Conservation (phyloP, 2,888 invertebrate species). For the Cerceris ruficornis region DNA sequence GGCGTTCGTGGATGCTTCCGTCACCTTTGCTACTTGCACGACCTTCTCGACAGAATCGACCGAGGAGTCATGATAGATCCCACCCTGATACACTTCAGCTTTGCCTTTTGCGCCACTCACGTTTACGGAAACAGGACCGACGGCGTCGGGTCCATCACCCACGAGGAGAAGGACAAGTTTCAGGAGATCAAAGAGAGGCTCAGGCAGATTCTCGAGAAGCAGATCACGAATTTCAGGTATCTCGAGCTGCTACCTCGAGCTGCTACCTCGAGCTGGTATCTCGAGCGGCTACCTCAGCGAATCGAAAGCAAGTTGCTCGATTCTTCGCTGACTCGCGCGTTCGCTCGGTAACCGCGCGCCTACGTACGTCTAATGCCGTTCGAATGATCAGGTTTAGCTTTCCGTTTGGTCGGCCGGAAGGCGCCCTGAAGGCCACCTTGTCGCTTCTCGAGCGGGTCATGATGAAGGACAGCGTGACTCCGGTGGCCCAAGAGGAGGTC, state of each 20-base stretch:
- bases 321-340: too few species aligned
- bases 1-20: slow-evolving; percentile 98
- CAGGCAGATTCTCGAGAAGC: slow-evolving; percentile 95
- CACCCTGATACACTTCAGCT: slow-evolving; percentile 98
- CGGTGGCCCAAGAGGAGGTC: slow-evolving; percentile 97
- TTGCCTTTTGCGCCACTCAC: slow-evolving; percentile 99
- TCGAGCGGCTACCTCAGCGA: too few species aligned
- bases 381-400: slow-evolving; percentile 90
- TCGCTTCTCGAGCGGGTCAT: slow-evolving; percentile 97
- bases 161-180: slow-evolving; percentile 98
- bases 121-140: slow-evolving; percentile 99
- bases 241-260: too few species aligned
- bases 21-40: slow-evolving; percentile 97
- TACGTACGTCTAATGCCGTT: background rate
- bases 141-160: slow-evolving; percentile 98
- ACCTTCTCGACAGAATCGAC: slow-evolving; percentile 97
- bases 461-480: slow-evolving; percentile 99
- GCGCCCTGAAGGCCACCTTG: slow-evolving; percentile 97
- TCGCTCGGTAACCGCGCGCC: background rate
- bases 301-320: too few species aligned
- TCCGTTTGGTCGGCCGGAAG: slow-evolving; percentile 99
- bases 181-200: slow-evolving; percentile 98
- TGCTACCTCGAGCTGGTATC: too few species aligned
- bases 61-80: slow-evolving; percentile 98
- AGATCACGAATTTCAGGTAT: slow-evolving; percentile 99